Percentiles rank a stretch among this genome's conserved stretches.
Evolutionary conservation across 2,113 vertebrate genomes (phyloP).

Genomic region (Paratilapia polleni): DNA sequence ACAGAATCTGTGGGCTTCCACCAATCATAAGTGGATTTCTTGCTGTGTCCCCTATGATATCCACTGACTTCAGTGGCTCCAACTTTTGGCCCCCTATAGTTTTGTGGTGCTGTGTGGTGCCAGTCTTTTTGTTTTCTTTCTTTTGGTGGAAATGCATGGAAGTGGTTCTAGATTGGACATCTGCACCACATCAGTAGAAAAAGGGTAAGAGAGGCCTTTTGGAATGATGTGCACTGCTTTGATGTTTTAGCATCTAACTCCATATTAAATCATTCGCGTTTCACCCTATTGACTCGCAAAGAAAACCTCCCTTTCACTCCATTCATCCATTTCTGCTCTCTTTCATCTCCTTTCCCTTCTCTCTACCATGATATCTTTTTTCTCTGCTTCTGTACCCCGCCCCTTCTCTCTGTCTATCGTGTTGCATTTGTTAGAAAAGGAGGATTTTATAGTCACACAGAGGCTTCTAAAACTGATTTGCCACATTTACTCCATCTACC

Average conservation of each 20-base stretch:
- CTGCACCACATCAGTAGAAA: neutral
- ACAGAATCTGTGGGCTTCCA: neutral
- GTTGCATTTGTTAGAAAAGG: constrained; percentile 11
- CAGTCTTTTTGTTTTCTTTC: neutral
- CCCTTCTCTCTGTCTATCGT: neutral
- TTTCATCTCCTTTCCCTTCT: neutral
- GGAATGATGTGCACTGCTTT: neutral
- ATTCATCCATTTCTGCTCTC: neutral
- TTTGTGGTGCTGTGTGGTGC: neutral
- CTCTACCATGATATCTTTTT: neutral
- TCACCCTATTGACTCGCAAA: neutral
- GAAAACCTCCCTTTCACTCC: neutral
- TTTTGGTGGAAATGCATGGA: neutral
- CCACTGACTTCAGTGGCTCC: neutral
- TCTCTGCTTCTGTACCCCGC: neutral
- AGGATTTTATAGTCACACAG: constrained; percentile 9
- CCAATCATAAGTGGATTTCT: neutral
- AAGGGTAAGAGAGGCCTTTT: neutral
- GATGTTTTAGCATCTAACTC: neutral
- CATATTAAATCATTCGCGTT: neutral
- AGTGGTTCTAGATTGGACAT: no score
- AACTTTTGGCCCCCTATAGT: neutral
- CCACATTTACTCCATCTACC: neutral
- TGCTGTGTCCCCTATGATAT: neutral
- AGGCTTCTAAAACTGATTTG: constrained; percentile 18